phyloP scores from a whole-genome alignment of 2,113 vertebrate species.

The Lynx canadensis region DNA sequence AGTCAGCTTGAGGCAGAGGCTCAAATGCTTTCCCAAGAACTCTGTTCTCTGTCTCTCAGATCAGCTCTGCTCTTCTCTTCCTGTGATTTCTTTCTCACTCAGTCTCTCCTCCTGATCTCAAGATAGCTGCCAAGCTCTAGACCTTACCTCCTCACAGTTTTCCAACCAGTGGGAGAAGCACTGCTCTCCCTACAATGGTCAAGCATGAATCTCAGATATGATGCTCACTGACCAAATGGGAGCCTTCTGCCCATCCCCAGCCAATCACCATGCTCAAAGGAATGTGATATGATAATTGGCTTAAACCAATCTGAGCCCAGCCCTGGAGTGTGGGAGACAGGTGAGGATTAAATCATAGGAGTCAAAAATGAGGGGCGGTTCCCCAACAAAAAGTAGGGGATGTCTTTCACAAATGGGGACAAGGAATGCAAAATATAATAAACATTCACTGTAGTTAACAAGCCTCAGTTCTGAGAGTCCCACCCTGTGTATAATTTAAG shows the following conservation, averaged over 20 bases:
- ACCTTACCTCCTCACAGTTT: neutral
- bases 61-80: neutral
- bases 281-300: neutral
- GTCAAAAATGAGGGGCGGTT: neutral
- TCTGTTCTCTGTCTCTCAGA: neutral
- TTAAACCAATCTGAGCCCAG: neutral
- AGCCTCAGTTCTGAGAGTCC: neutral
- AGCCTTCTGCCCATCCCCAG: neutral
- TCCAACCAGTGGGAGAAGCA: neutral
- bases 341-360: neutral
- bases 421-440: neutral
- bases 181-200: neutral
- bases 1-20: neutral
- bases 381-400: neutral
- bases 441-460: neutral
- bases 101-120: neutral
- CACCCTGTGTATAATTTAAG: neutral
- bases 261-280: neutral
- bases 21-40: neutral
- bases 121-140: neutral
- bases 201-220: neutral
- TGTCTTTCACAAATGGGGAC: neutral
- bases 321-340: neutral
- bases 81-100: neutral
- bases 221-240: neutral